Base-by-base conservation (phyloP, 2,797 vertebrate genomes). In the Hemibagrus guttatus region DNA sequence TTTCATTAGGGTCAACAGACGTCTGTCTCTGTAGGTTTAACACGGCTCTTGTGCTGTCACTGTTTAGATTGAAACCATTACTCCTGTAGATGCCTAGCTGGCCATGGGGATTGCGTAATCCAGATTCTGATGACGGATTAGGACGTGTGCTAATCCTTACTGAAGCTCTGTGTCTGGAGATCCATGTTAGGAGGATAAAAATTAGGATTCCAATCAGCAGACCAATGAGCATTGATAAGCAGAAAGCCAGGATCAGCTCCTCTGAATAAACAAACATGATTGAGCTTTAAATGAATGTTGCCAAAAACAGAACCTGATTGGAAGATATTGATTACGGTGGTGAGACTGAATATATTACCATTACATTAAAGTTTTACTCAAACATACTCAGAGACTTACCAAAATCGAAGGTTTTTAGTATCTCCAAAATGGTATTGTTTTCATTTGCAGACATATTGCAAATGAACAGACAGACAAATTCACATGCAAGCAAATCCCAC, bases 21-120 rank as follows among this genome's bases (percentile, higher is more conserved):
- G 97, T 95, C 90, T 98, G 97, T 5, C 98, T 94, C 92, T 97
- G 97, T 89, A 99, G 96, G 0, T 96, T 97, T 75, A 99, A 95
- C 17, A 96, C 97, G 85, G 96, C 88, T 88, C 96, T 94, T 76
- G 95, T 95, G 91, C 95, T 95, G 64, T 88, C 86, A 42, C 85
- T 86, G 1, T 94, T 93, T 0, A 95, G 95, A 75, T 97, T 96
- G 0, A 94, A 96, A 88, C 94, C 95, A 7, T 97, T 98, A 94
- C 97, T 97, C 14, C 97, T 96, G 92, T 98, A 98, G 82, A 97
- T 95, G 2, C 97, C 97, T 83, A 96, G 92, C 81, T 96, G 96
- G 91, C 90, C 82, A 1, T 91, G 89, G 0, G 94, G 91, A 88
- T 93, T 89, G 0, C 93, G 90, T 31, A 93, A 89, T 1, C 93